Evolutionary conservation across 1,140 invertebrate genomes (phyloP).

Genomic region (Linepithema humile): DNA sequence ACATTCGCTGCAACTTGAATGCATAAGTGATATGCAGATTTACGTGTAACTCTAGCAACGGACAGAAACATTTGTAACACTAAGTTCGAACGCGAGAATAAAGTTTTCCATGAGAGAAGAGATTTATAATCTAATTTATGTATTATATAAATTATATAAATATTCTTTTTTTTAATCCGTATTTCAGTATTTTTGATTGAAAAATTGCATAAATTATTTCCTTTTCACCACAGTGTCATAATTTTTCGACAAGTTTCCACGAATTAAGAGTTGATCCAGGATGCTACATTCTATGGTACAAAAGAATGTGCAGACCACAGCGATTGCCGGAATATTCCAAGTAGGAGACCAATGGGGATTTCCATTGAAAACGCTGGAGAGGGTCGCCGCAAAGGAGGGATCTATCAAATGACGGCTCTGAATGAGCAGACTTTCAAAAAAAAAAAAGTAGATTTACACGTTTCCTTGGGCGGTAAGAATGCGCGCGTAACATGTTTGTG

Average conservation of each 20-base stretch:
- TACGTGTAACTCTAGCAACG: neutral
- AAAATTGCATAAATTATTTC: neutral
- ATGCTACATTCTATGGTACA: slow-evolving; percentile 16
- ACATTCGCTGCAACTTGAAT: neutral
- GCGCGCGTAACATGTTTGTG: neutral
- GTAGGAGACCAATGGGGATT: neutral
- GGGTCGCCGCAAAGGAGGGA: neutral
- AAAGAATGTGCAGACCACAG: slow-evolving; percentile 3
- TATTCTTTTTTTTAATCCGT: neutral
- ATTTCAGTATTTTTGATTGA: neutral
- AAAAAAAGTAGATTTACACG: slow-evolving; percentile 42
- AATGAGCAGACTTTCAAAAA: slow-evolving; percentile 12
- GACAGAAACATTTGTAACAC: neutral
- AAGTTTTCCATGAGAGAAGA: neutral
- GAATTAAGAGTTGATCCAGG: neutral
- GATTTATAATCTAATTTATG: neutral
- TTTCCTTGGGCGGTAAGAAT: slow-evolving; percentile 61
- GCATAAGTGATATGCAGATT: neutral
- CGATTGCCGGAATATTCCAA: neutral
- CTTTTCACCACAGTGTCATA: neutral
- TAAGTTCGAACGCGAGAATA: neutral
- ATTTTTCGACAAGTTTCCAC: neutral
- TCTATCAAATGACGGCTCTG: neutral
- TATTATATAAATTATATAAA: neutral
- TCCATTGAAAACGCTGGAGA: slow-evolving; percentile 14